Base-by-base conservation (phyloP, 2,113 vertebrate species). In the Mellivora capensis region DNA sequence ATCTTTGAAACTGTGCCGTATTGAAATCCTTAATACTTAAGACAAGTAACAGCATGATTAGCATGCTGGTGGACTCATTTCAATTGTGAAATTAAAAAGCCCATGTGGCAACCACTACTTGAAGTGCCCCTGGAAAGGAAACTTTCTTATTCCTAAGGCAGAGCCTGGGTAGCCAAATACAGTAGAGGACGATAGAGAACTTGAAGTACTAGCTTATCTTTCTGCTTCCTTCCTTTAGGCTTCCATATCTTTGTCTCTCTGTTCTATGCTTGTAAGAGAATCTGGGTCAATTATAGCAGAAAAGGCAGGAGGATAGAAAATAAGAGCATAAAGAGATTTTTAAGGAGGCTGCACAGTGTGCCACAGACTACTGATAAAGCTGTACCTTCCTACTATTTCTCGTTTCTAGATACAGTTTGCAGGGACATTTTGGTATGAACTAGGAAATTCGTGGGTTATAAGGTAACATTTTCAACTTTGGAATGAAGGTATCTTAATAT, bases 21-120 rank as follows among this genome's bases (percentile, higher is more conserved):
- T 71, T 90, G 89, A 37, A 94, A 88, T 95, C 72, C 76, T 91
- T 89, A 94, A 69, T 82, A 87, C 85, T 94, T 94, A 13, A 85
- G 83, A 93, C 93, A 94, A 93, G 91, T 93, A 96, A 47, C 59
- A 94, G 44, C 97, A 97, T 76, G 93, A 91, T 76, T 91, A 90
- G n/a, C 85, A 79, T 72, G 47, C 47, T 87, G 83, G 67, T 83
- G 49, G 67, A 87, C 49, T 90, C 86, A 14, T 57, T 76, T 83
- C 59, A 29, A 71, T 90, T 97, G 76, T 83, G 59, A 87, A 87
- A 81, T 82, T 93, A 62, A 88, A 96, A 93, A 91, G 64, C 44
- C 27, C 49, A 59, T 72, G 83, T 85, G 95, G 67, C 57, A 92
- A 89, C 49, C 25, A 86, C 49, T 92, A 84, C 83, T 94, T 90